Conservation (phyloP, 2,888 invertebrate species). For the Acanthosepion lycidas region DNA sequence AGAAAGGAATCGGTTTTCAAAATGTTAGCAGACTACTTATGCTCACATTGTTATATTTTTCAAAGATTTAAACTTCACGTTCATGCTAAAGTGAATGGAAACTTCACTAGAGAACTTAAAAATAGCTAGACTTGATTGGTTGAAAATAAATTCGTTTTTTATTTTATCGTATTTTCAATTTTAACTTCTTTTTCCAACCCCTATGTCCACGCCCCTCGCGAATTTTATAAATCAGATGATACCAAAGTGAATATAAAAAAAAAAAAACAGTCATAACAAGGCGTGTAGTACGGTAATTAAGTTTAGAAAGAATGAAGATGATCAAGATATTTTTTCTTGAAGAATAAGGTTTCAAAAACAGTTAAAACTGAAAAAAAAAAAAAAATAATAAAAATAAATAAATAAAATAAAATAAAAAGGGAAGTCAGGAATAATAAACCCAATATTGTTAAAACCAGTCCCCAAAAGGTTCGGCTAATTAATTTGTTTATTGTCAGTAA, state of each 20-base stretch:
- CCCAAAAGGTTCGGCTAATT: too few relatives aligned
- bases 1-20: too few relatives aligned
- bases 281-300: not conserved
- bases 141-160: not conserved
- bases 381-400: too few relatives aligned
- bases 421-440: too few relatives aligned
- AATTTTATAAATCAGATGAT: not conserved
- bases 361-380: too few relatives aligned
- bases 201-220: conserved; percentile 8
- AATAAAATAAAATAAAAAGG: too few relatives aligned
- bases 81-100: not conserved
- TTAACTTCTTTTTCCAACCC: not conserved
- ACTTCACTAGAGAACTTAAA: not conserved
- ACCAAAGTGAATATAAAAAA: not conserved
- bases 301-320: not conserved
- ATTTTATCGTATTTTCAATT: not conserved
- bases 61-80: not conserved
- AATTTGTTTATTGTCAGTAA: too few relatives aligned
- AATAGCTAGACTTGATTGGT: not conserved
- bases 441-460: too few relatives aligned
- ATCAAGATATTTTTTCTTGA: not conserved
- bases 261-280: not conserved
- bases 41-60: not conserved
- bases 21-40: not conserved
- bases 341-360: not conserved